A percentile compares a stretch with the other conserved stretches of the same genome.
phyloP scores from a whole-genome alignment of 2,888 invertebrate species.

The Agrochola litura region DNA sequence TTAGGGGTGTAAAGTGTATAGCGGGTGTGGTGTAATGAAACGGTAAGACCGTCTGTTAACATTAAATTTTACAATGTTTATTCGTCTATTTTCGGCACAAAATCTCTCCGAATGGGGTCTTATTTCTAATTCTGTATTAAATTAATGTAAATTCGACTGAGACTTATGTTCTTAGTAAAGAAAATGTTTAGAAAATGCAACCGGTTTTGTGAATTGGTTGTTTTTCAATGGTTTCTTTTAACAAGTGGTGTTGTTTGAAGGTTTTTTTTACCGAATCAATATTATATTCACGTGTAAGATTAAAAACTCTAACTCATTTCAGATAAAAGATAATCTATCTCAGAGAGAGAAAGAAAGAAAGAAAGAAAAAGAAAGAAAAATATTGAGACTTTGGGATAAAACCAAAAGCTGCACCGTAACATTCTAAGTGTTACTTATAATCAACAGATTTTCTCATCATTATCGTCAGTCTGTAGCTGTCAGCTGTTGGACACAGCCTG shows the following conservation, averaged over 20 bases:
- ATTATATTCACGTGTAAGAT: slow-evolving; percentile 39
- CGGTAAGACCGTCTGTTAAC: slow-evolving; percentile 66
- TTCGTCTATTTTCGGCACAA: slow-evolving; percentile 75
- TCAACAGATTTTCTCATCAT: neutral
- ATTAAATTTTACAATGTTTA: slow-evolving; percentile 80
- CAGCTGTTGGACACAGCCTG: too few species aligned
- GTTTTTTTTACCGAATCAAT: slow-evolving; percentile 37
- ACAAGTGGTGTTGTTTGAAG: slow-evolving; percentile 24
- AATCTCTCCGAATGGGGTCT: slow-evolving; percentile 70
- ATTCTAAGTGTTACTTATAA: neutral
- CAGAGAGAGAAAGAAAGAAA: too few species aligned
- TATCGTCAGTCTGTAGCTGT: too few species aligned
- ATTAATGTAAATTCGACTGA: slow-evolving; percentile 60
- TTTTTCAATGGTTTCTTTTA: slow-evolving; percentile 42
- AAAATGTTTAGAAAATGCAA: slow-evolving; percentile 55
- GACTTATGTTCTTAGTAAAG: slow-evolving; percentile 43
- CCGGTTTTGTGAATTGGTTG: slow-evolving; percentile 35
- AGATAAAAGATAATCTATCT: slow-evolving; percentile 32
- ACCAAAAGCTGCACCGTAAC: slow-evolving; percentile 8
- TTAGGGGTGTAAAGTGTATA: slow-evolving; percentile 30
- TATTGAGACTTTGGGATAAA: neutral
- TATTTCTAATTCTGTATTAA: slow-evolving; percentile 64
- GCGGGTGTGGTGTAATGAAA: slow-evolving; percentile 45
- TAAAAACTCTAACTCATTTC: slow-evolving; percentile 29
- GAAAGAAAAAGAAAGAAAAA: too few species aligned